Evolutionary conservation across 2,888 invertebrate genomes (phyloP).

Genomic region (Tortricodes alternella): DNA sequence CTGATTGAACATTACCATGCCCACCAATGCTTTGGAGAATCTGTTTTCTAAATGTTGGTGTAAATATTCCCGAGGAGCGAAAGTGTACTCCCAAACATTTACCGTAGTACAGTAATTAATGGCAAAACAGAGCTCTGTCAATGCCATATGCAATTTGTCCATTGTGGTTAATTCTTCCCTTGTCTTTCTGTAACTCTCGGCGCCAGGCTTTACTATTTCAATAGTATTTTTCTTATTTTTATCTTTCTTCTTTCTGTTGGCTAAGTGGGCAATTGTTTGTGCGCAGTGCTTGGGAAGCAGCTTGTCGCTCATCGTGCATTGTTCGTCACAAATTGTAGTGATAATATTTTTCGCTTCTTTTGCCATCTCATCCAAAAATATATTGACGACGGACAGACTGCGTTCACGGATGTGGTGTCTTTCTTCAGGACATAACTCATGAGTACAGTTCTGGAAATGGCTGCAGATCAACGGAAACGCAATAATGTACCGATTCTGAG

Average conservation of each 20-base stretch:
- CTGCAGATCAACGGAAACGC: constrained; percentile 99
- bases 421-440: constrained; percentile 99
- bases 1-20: constrained; percentile 98
- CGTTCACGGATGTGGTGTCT: constrained; percentile 97
- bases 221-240: constrained; percentile 93
- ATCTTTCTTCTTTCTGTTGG: constrained; percentile 96
- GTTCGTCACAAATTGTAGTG: constrained; percentile 98
- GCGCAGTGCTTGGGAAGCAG: constrained; percentile 98
- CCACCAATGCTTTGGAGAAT: constrained; percentile 95
- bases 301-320: constrained; percentile 98
- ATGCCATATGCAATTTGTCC: constrained; percentile 99
- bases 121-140: constrained; percentile 98
- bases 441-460: constrained; percentile 98
- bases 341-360: constrained; percentile 99
- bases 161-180: constrained; percentile 98
- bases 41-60: constrained; percentile 97
- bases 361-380: constrained; percentile 99
- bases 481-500: constrained; percentile 98
- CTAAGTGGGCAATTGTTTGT: constrained; percentile 92
- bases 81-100: constrained; percentile 99
- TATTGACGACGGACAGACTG: constrained; percentile 97
- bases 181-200: constrained; percentile 97
- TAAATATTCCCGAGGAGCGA: constrained; percentile 98
- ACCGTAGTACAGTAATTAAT: constrained; percentile 98
- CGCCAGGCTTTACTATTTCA: constrained; percentile 95